These are phyloP conservation scores for Glomeris marginata DNA, from an alignment of 2,888 invertebrate species.

Conservation along the genomic window DNA sequence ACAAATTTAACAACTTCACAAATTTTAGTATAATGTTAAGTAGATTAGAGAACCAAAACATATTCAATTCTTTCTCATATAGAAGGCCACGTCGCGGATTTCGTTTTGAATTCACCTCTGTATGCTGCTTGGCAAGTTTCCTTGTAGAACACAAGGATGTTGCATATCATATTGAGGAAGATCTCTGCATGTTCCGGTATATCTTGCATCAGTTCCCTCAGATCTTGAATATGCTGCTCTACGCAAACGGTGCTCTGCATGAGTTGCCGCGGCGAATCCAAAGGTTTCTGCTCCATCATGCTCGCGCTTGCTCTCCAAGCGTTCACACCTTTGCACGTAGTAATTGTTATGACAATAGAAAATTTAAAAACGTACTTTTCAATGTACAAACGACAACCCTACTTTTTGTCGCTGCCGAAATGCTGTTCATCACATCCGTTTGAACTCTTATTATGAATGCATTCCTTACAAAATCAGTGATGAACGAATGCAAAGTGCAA, in stretches of 20 bases:
- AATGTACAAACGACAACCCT: constrained; percentile 10
- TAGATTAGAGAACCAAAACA: no score
- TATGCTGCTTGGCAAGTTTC: constrained; percentile 60
- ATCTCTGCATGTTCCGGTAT: constrained; percentile 59
- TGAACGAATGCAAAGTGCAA: constrained; percentile 65
- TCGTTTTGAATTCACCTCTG: constrained; percentile 32
- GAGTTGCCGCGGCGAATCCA: no score
- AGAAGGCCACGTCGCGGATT: no score
- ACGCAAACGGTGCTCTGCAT: constrained; percentile 55
- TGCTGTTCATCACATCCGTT: constrained; percentile 43
- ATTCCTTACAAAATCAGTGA: constrained; percentile 72
- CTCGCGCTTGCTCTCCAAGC: neutral
- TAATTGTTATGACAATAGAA: neutral
- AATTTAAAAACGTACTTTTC: no score
- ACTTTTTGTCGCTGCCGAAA: constrained; percentile 56
- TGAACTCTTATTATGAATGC: constrained; percentile 68
- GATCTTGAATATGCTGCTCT: constrained; percentile 48
- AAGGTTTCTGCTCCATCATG: constrained; percentile 2
- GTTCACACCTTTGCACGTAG: neutral
- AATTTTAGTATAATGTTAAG: no score
- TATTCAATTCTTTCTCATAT: no score
- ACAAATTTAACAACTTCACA: no score
- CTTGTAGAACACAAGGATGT: constrained; percentile 52
- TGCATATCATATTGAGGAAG: constrained; percentile 54
- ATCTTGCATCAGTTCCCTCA: constrained; percentile 49